phyloP scores from a whole-genome alignment of 53 echinoderm and acorn worm genomes.

The Stichopus horrens region DNA sequence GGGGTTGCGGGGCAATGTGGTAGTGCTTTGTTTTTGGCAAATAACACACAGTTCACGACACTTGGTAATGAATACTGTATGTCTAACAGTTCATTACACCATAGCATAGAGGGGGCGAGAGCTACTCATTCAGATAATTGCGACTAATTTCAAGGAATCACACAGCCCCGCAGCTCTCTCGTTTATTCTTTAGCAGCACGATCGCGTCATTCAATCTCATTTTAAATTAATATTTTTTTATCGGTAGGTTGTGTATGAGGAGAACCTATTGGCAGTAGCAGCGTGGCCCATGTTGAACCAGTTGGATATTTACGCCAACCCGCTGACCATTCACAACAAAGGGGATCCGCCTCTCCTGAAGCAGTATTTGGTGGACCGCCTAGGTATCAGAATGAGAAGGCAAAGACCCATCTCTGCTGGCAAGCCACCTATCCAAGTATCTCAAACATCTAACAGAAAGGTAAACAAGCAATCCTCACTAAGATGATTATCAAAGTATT shows the following conservation, averaged over 20 bases:
- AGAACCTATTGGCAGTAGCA: conserved; percentile 83
- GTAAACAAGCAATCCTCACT: conserved; percentile 27
- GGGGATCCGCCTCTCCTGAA: conserved; percentile 94
- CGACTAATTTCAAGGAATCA: too few relatives aligned
- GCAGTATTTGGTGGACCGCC: conserved; percentile 73
- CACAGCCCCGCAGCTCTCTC: too few relatives aligned
- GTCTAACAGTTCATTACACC: too few relatives aligned
- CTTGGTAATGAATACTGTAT: too few relatives aligned
- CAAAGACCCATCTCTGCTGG: conserved; percentile 31
- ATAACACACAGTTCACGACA: too few relatives aligned
- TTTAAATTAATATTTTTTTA: neutral
- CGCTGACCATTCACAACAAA: conserved; percentile 74
- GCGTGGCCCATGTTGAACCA: conserved; percentile 96
- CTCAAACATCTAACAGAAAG: conserved; percentile 77
- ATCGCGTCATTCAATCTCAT: too few relatives aligned
- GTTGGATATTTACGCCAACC: conserved; percentile 91
- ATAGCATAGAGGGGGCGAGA: too few relatives aligned
- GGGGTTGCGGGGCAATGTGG: too few relatives aligned
- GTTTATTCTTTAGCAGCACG: too few relatives aligned
- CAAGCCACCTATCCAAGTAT: conserved; percentile 70
- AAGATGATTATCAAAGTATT: too few relatives aligned
- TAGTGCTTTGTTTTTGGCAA: too few relatives aligned
- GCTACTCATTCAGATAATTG: too few relatives aligned
- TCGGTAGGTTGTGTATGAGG: conserved; percentile 75
- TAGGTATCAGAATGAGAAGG: conserved; percentile 75